phyloP scores from a whole-genome alignment of 2,888 invertebrate species.

The Neoascia interrupta region DNA sequence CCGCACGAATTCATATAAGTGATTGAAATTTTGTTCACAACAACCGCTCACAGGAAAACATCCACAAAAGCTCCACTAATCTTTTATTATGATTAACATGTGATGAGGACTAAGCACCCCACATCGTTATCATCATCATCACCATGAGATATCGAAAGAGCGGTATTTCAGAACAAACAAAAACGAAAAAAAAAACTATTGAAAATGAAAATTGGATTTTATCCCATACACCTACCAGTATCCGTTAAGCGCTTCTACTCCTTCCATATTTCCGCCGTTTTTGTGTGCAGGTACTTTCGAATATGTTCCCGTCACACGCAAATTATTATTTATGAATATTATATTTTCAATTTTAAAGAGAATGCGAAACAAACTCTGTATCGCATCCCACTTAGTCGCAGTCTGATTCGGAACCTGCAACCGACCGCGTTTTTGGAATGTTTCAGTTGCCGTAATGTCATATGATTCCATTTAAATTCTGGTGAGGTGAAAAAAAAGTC shows the following conservation, averaged over 20 bases:
- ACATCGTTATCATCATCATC: conserved; percentile 41
- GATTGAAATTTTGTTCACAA: no score
- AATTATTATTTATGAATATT: conserved; percentile 69
- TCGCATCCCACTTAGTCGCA: neutral
- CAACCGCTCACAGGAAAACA: no score
- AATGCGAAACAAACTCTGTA: conserved; percentile 41
- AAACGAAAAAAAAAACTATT: conserved; percentile 42
- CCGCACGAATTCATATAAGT: no score
- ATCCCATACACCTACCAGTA: conserved; percentile 25
- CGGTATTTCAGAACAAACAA: neutral
- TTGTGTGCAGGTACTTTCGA: conserved; percentile 34
- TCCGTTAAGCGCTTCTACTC: conserved; percentile 25
- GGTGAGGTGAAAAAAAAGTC: conserved; percentile 12
- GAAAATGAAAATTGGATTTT: conserved; percentile 65
- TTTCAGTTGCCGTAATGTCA: conserved; percentile 26
- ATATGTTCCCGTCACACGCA: conserved; percentile 12
- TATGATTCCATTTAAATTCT: conserved; percentile 63
- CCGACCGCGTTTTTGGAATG: conserved; percentile 2
- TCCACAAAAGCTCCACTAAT: no score
- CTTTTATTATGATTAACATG: conserved; percentile 53
- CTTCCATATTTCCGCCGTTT: neutral
- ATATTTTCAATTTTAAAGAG: conserved; percentile 63
- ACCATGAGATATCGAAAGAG: conserved; percentile 23
- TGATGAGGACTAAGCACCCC: conserved; percentile 60
- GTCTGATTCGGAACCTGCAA: neutral